Evolutionary conservation across 2,888 invertebrate genomes (phyloP).

Genomic region (Cataglyphis cursor): DNA sequence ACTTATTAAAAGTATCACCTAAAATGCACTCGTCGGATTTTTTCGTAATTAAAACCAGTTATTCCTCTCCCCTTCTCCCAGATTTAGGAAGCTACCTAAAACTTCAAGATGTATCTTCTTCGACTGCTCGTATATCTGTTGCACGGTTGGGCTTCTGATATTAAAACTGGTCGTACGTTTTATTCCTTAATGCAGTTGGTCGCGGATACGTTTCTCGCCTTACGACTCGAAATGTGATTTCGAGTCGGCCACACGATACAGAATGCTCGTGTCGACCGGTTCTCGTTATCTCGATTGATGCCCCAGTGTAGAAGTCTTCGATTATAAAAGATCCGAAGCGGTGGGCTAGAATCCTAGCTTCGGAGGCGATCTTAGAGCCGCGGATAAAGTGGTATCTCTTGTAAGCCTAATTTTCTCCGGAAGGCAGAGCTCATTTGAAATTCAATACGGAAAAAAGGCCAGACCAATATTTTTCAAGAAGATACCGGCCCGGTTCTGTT

Average conservation of each 20-base stretch:
- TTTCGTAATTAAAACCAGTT: constrained; percentile 43
- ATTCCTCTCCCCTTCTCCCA: too few species aligned
- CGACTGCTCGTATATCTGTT: constrained; percentile 36
- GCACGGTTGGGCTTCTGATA: constrained; percentile 40
- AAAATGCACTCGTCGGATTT: constrained; percentile 13
- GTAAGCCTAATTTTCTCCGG: constrained; percentile 57
- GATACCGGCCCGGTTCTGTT: constrained; percentile 4
- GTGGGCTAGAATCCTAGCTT: constrained; percentile 62
- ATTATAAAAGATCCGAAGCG: constrained; percentile 60
- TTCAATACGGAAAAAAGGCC: constrained; percentile 69
- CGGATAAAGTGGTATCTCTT: constrained; percentile 54
- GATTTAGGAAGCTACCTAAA: constrained; percentile 26
- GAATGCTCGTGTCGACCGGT: constrained; percentile 62
- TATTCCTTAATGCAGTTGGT: constrained; percentile 54
- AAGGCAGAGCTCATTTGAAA: constrained; percentile 71
- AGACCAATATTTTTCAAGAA: constrained; percentile 61
- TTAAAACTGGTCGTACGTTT: constrained; percentile 58
- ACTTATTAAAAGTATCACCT: background rate
- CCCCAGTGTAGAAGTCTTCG: constrained; percentile 52
- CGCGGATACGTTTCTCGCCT: constrained; percentile 61
- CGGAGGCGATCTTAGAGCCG: constrained; percentile 51
- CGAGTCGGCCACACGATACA: constrained; percentile 41
- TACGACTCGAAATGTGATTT: constrained; percentile 65
- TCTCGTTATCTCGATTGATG: constrained; percentile 70
- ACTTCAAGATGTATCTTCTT: background rate